Conservation (phyloP, 1,140 invertebrate species). For the Drosophila pectinifera region DNA sequence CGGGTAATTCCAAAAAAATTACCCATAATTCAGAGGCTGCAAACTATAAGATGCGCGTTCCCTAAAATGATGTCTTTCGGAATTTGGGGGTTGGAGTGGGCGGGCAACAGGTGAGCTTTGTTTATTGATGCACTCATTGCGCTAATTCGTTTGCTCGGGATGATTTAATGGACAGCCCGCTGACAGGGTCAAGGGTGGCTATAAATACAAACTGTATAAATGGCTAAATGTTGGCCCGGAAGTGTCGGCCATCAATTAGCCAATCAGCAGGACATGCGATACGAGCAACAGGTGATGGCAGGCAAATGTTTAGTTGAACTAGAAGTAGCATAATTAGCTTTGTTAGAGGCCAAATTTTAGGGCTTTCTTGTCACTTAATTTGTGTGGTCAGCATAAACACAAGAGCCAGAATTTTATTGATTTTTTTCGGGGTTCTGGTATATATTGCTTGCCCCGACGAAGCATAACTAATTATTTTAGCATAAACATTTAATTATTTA, state of each 20-base stretch:
- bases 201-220: not conserved
- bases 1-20: slow-evolving; percentile 48
- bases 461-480: slow-evolving; percentile 5
- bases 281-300: slow-evolving; percentile 34
- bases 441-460: slow-evolving; percentile 43
- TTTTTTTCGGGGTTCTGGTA: slow-evolving; percentile 46
- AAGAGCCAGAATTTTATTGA: slow-evolving; percentile 51
- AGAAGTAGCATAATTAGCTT: slow-evolving; percentile 20
- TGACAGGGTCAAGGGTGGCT: slow-evolving; percentile 36
- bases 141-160: slow-evolving; percentile 49
- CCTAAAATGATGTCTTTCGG: slow-evolving; percentile 30
- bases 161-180: slow-evolving; percentile 47
- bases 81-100: not conserved
- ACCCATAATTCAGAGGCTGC: slow-evolving; percentile 50
- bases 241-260: slow-evolving; percentile 33
- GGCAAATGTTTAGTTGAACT: slow-evolving; percentile 23
- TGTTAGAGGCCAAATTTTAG: slow-evolving; percentile 8
- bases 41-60: slow-evolving; percentile 21
- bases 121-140: slow-evolving; percentile 53
- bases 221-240: slow-evolving; percentile 15
- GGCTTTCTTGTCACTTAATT: slow-evolving; percentile 1
- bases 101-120: slow-evolving; percentile 59
- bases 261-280: slow-evolving; percentile 35
- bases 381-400: slow-evolving; percentile 28
- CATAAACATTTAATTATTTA: slow-evolving; percentile 37